Base-by-base conservation (phyloP, 2,888 invertebrate genomes). In the Athalia cordata region DNA sequence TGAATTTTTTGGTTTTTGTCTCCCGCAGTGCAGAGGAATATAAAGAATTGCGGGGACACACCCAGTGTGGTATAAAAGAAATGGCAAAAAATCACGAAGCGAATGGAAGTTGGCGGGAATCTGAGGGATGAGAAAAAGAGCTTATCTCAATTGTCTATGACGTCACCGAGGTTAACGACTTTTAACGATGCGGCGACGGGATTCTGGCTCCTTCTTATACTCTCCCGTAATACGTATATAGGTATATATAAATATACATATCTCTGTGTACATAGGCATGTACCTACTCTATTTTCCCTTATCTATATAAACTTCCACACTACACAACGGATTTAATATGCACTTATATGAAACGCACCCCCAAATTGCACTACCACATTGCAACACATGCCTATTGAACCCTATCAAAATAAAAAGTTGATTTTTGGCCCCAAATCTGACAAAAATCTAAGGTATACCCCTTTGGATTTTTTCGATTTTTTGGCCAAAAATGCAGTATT, bases 81-180 rank as follows among this genome's bases (percentile, higher is more conserved):
- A 29, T 29, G 29, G 29, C 29, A 29, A 29, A 29, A 29, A 29
- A 29, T 29, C 29, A 29, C 29, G 29, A 29, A 29, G 29, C 29
- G 29, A 29, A 29, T 29, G 29, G 29, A 29, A 29, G 29, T 29
- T 29, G 29, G 29, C 29, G 29, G 29, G 29, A 29, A 29, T 29
- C 29, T 29, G 52, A 59, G 59, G 59, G 47, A 11, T 5, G 11
- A 72, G 72, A 59, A 72, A 72, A 72, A 57, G 72, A 47, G 59
- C 72, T 72, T 72, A 59, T 72, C 72, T 72, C 72, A 72, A 72
- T 72, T 72, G 72, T 72, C 59, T 59, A 72, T 47, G 72, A 72
- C 72, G 72, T 72, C 57, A 72, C 59, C 59, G 72, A 52, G 72
- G 72, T 72, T 72, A 72, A 72, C 72, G 72, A 72, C 72, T 59